These are phyloP conservation scores for Phyllostomus hastatus DNA, from an alignment of 2,113 vertebrate genomes.

Conservation along the genomic window DNA sequence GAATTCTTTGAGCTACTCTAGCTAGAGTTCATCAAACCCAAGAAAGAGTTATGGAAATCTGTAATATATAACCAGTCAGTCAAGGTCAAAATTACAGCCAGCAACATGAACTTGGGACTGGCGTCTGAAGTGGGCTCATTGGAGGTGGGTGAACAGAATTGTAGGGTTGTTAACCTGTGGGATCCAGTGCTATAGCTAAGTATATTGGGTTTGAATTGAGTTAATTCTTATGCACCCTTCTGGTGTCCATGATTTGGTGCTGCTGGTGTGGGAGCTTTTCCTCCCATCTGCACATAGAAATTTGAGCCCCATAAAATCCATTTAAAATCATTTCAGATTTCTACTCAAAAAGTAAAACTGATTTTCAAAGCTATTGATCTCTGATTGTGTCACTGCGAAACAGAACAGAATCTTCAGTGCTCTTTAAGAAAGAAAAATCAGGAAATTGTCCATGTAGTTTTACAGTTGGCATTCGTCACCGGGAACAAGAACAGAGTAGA, in stretches of 20 bases:
- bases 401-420: neutral
- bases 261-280: neutral
- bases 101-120: neutral
- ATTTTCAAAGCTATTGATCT: neutral
- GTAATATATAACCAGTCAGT: neutral
- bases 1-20: neutral
- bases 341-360: neutral
- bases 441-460: neutral
- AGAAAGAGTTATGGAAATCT: neutral
- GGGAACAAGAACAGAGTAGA: slow-evolving; percentile 2
- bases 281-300: neutral
- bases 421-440: neutral
- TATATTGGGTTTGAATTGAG: neutral
- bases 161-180: neutral
- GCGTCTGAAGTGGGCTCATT: neutral
- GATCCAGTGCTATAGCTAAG: neutral
- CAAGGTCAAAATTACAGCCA: neutral
- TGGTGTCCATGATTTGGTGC: neutral
- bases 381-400: neutral
- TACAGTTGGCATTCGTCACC: neutral
- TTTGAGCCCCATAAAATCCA: neutral
- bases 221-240: neutral
- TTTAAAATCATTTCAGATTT: neutral
- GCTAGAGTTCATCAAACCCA: neutral
- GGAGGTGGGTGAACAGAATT: no score